Evolutionary conservation across 2,797 vertebrate genomes (phyloP).

Genomic region (Neosilurus hyrtlii): DNA sequence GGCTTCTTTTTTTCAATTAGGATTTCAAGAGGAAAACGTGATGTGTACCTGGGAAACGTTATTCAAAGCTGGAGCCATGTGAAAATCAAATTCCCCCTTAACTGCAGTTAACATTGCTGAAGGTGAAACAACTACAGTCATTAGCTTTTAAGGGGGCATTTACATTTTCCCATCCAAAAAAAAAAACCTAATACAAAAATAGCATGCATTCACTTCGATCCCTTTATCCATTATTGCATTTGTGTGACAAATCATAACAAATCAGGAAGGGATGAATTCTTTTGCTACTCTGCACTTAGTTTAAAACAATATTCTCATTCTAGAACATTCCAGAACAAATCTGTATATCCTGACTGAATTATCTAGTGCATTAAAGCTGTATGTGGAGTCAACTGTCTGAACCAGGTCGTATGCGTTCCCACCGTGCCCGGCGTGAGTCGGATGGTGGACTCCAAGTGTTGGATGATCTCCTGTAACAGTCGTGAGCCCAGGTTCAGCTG

Average conservation of each 20-base stretch:
- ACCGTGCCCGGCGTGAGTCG: conserved; percentile 76
- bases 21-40: too few species aligned
- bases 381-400: neutral
- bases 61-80: neutral
- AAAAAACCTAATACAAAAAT: neutral
- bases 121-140: neutral
- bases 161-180: neutral
- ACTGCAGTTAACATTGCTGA: neutral
- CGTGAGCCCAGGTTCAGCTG: conserved; percentile 82
- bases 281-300: neutral
- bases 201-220: neutral
- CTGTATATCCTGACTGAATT: neutral
- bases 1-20: neutral
- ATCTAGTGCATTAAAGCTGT: neutral
- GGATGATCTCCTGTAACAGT: conserved; percentile 87
- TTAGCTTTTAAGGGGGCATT: neutral
- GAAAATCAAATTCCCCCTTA: neutral
- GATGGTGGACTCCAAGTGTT: conserved; percentile 84
- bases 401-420: conserved; percentile 47
- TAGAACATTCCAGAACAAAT: neutral
- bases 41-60: too few species aligned
- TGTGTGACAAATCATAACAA: neutral
- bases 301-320: neutral
- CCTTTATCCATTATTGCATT: neutral
- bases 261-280: neutral